Evolutionary conservation across 2,888 invertebrate species (phyloP).

Genomic region (Prenolepis imparis): DNA sequence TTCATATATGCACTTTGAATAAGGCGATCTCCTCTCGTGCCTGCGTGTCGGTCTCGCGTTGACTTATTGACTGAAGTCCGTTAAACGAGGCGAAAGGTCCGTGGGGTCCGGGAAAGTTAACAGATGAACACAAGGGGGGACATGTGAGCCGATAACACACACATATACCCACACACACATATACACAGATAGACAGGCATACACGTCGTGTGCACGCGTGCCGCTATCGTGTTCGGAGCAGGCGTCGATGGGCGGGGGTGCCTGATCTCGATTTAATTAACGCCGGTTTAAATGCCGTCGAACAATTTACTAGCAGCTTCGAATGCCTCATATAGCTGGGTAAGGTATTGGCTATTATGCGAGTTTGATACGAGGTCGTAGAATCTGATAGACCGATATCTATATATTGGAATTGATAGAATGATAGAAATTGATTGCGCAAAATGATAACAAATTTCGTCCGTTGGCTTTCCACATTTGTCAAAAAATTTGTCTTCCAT

Average conservation of each 20-base stretch:
- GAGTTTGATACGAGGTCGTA: not conserved
- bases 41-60: conserved; percentile 21
- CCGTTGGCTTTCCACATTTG: not conserved
- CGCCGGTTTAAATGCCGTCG: conserved; percentile 41
- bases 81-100: conserved; percentile 56
- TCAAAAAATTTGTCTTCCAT: not conserved
- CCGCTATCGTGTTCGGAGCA: conserved; percentile 24
- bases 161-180: conserved; percentile 49
- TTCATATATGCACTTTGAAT: not conserved
- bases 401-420: not conserved
- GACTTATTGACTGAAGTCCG: conserved; percentile 53
- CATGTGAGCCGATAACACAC: conserved; percentile 45
- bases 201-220: conserved; percentile 40
- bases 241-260: conserved; percentile 15
- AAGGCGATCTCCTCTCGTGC: not conserved
- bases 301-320: conserved; percentile 20
- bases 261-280: conserved; percentile 68
- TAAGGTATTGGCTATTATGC: not conserved
- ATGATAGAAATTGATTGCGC: not conserved
- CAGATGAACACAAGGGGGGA: conserved; percentile 49
- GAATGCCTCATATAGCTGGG: not conserved
- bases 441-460: conserved; percentile 6
- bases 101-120: conserved; percentile 57
- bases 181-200: not conserved
- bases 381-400: not conserved